Conservation (phyloP, 2,888 invertebrate genomes). For the Allygus modestus region DNA sequence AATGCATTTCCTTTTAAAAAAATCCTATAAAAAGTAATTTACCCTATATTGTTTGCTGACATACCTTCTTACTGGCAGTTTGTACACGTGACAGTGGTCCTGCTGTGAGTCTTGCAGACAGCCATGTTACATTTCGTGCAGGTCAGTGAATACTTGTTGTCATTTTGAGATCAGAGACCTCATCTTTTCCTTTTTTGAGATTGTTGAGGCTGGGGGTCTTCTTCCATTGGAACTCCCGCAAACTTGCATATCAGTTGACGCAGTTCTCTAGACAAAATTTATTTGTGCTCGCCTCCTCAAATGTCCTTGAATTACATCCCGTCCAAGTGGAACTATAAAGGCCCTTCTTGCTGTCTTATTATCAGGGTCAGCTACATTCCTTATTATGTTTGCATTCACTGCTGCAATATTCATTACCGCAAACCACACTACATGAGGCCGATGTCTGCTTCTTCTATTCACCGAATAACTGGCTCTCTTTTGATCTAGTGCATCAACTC, state of each 20-base stretch:
- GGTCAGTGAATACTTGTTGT: neutral
- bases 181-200: neutral
- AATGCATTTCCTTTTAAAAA: too few species aligned
- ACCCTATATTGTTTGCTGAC: too few species aligned
- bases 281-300: neutral
- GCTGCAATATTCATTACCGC: slow-evolving; percentile 39
- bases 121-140: neutral
- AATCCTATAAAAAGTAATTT: too few species aligned
- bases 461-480: slow-evolving; percentile 40
- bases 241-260: neutral
- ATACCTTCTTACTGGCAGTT: too few species aligned
- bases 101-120: slow-evolving; percentile 25
- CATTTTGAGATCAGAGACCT: neutral
- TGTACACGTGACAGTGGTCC: too few species aligned
- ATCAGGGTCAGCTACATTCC: slow-evolving; percentile 5
- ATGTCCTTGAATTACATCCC: neutral
- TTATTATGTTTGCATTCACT: slow-evolving; percentile 22
- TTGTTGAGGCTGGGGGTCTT: neutral
- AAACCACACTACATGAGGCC: slow-evolving; percentile 38
- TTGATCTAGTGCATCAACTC: slow-evolving; percentile 41
- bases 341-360: neutral
- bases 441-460: neutral
- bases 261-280: slow-evolving; percentile 13
- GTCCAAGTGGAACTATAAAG: slow-evolving; percentile 13
- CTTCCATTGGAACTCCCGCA: neutral